phyloP scores from a whole-genome alignment of 2,888 invertebrate species.

The Trisateles emortualis region DNA sequence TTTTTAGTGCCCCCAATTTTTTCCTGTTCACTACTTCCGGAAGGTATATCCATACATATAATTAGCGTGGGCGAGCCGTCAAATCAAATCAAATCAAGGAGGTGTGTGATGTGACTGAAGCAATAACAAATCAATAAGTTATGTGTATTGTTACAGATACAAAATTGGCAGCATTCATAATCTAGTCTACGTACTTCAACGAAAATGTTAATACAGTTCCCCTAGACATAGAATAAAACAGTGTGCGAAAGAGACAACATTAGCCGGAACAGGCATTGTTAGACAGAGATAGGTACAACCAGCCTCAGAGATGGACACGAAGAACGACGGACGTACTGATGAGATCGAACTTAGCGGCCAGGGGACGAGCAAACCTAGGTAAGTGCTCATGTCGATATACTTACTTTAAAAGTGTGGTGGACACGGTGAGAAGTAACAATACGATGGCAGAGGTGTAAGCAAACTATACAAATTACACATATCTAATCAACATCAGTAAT shows the following conservation, averaged over 20 bases:
- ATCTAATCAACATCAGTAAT: too few relatives aligned
- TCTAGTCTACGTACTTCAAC: constrained; percentile 69
- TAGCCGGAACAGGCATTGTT: constrained; percentile 41
- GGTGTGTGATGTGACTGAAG: not conserved
- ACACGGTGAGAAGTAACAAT: too few relatives aligned
- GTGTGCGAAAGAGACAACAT: constrained; percentile 46
- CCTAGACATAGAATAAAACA: constrained; percentile 53
- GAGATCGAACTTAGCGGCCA: constrained; percentile 81
- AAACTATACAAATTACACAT: too few relatives aligned
- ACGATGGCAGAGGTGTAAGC: too few relatives aligned
- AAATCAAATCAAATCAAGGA: too few relatives aligned
- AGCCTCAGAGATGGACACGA: constrained; percentile 72
- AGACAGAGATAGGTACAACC: constrained; percentile 39
- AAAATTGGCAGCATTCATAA: constrained; percentile 55
- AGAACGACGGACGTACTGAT: constrained; percentile 69
- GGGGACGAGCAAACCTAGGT: constrained; percentile 76
- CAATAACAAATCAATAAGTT: not conserved
- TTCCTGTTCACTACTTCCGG: too few relatives aligned
- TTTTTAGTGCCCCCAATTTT: too few relatives aligned
- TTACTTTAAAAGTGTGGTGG: too few relatives aligned
- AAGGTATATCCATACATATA: too few relatives aligned
- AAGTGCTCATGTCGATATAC: constrained; percentile 27
- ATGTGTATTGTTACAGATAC: constrained; percentile 66
- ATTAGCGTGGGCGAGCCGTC: too few relatives aligned
- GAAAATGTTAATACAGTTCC: constrained; percentile 79